Percentiles rank a stretch among this genome's conserved stretches.
Evolutionary conservation across 2,113 vertebrate species (phyloP).

Genomic region (Melanerpes aurifrons): DNA sequence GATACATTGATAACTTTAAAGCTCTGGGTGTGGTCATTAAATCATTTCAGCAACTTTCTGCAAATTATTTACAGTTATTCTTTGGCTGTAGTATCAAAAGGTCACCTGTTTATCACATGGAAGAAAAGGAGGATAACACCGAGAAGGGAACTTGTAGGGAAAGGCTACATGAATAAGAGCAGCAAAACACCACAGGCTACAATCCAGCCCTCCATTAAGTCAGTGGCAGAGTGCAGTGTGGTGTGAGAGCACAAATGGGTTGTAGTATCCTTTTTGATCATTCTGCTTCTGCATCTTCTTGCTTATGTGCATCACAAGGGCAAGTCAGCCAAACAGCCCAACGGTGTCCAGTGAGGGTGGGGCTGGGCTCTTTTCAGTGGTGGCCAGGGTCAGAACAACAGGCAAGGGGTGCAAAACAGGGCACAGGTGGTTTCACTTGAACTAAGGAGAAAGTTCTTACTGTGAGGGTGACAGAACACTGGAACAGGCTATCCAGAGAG

Average conservation of each 20-base stretch:
- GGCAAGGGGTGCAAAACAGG: no score
- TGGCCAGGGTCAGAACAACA: no score
- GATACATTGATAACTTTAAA: neutral
- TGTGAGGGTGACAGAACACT: no score
- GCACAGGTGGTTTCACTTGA: no score
- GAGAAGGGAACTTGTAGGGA: neutral
- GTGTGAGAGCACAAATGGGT: neutral
- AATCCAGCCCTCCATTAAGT: neutral
- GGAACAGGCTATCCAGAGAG: no score
- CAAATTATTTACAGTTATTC: neutral
- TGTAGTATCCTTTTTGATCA: rapidly evolving
- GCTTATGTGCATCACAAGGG: neutral
- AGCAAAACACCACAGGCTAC: neutral
- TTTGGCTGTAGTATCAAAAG: neutral
- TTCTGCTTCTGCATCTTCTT: neutral
- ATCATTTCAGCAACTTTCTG: conserved; percentile 28
- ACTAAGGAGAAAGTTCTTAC: no score
- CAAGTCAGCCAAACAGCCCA: no score
- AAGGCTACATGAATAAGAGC: neutral
- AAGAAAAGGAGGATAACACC: neutral
- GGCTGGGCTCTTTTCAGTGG: no score
- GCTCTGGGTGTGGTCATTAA: conserved; percentile 46
- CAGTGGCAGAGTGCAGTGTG: neutral
- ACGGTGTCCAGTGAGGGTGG: neutral
- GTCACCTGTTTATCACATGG: neutral